phyloP scores from a whole-genome alignment of 2,113 vertebrate species.

The Lonchura striata region DNA sequence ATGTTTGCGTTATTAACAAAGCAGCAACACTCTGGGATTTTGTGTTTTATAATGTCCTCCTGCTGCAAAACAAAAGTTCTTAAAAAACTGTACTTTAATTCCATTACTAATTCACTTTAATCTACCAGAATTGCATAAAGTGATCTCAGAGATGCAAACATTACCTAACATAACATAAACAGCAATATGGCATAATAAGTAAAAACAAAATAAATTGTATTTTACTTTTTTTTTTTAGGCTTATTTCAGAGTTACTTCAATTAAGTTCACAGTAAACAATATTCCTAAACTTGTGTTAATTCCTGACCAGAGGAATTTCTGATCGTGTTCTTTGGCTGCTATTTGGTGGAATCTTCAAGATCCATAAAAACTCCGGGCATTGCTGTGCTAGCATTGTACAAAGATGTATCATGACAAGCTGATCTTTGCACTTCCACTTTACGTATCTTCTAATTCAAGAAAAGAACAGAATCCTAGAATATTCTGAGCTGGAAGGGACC shows the following conservation, averaged over 20 bases:
- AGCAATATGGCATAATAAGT: not conserved
- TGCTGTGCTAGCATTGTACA: not conserved
- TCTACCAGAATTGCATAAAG: not conserved
- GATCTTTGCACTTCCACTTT: not conserved
- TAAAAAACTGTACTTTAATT: not conserved
- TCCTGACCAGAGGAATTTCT: not conserved
- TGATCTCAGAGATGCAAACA: not conserved
- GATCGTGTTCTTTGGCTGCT: not conserved
- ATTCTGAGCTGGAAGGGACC: not conserved
- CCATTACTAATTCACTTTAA: not conserved
- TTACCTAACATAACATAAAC: not conserved
- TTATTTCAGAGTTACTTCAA: not conserved
- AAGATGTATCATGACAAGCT: not conserved
- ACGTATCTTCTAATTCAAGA: not conserved
- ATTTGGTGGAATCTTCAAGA: not conserved
- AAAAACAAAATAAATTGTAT: not conserved
- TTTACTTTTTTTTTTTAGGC: not conserved
- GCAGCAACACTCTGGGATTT: not conserved
- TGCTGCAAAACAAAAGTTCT: not conserved
- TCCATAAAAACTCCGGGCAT: not conserved
- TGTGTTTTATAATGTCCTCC: not conserved
- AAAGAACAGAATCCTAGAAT: not conserved
- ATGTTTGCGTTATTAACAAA: not conserved
- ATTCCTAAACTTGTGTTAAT: not conserved
- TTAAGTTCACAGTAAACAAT: not conserved